Conservation (phyloP, 2,888 invertebrate genomes). For the Cryptus armator region DNA sequence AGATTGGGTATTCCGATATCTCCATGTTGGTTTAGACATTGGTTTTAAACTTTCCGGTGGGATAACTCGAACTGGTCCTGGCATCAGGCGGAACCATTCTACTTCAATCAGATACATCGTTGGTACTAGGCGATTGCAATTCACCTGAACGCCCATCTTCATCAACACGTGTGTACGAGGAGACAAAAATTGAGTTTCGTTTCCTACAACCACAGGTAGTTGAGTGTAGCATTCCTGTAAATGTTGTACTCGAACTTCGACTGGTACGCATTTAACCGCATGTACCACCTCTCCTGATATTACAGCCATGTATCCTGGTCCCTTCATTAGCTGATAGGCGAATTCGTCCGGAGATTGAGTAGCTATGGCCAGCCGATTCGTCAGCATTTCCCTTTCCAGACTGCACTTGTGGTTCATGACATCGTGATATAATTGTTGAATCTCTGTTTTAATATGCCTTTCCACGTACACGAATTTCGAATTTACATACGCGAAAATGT, state of each 20-base stretch:
- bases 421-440: no score
- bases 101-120: constrained; percentile 67
- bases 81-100: constrained; percentile 65
- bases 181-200: constrained; percentile 5
- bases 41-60: constrained; percentile 31
- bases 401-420: no score
- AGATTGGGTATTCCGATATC: constrained; percentile 1
- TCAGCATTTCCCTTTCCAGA: background rate
- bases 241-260: constrained; percentile 59
- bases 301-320: background rate
- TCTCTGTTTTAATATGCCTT: no score
- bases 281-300: constrained; percentile 63
- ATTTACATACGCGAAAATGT: no score
- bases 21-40: constrained; percentile 7
- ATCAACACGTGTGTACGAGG: constrained; percentile 71
- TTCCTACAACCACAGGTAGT: constrained; percentile 1
- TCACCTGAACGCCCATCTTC: constrained; percentile 63
- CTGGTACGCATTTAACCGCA: constrained; percentile 72
- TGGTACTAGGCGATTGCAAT: constrained; percentile 67
- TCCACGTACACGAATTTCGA: no score
- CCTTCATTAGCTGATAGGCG: constrained; percentile 5
- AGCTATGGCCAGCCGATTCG: background rate
- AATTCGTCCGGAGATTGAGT: constrained; percentile 2
- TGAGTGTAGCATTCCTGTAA: constrained; percentile 68
- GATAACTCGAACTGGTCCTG: constrained; percentile 21